Evolutionary conservation across 2,888 invertebrate species (phyloP), one percentile per base, ranked within the genome.

Genomic region (Agonopterix subpropinquella): DNA sequence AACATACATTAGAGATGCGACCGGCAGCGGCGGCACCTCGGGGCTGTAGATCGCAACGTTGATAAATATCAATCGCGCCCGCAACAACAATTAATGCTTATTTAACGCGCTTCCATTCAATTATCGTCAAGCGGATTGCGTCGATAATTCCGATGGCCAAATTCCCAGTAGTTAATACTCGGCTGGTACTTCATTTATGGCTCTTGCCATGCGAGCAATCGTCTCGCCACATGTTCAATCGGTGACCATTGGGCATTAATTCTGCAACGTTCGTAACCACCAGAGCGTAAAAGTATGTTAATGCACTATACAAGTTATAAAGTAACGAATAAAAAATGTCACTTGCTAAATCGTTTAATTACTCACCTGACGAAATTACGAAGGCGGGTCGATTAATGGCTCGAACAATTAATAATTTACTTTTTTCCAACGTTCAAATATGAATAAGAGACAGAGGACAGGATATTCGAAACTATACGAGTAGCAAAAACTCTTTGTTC

Each of bases 91-190:
- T 81, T 78, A 83, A 83, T 83, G 76, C 73, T 75, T 76, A 82
- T 83, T 85, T 80, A 83, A 82, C 74, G 77, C 76, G 67, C 64
- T 73, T 70, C 73, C 76, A 77, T 80, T 82, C 81, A 82, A 84
- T 84, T 80, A 80, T 77, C 69, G 73, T 72, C 71, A 67, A 72
- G 67, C 72, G 78, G 73, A 80, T 84, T 77, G 80, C 67, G 66
- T 68, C 77, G 73, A 83, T 80, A 77, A 78, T 79, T 73, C 71
- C 71, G 64, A 77, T 75, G 67, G 66, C 73, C 76, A 67, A 84
- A 83, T 80, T 81, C 75, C 74, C 79, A 74, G 69, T 75, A 73
- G 78, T 77, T 74, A 75, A 73, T 74, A 72, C 73, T 62, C 70
- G 61, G 63, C 61, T 64, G 62, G 67, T 72, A 73, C 67, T 74